Evolutionary conservation across 1,140 invertebrate genomes (phyloP).

Genomic region (Drosophila pruinosa): DNA sequence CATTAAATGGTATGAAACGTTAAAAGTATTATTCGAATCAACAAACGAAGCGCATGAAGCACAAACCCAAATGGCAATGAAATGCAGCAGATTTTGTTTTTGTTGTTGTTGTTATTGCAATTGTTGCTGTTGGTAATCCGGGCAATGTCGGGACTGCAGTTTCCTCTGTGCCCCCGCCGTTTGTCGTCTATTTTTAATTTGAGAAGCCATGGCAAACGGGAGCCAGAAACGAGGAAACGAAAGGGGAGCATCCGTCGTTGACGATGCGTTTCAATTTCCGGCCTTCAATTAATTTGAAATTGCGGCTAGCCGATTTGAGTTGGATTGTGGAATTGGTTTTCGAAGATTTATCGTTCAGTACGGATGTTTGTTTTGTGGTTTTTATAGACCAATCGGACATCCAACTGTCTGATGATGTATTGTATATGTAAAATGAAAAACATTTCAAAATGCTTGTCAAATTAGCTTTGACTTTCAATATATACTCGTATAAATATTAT

Average conservation of each 20-base stretch:
- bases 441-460: not conserved
- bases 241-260: constrained; percentile 3
- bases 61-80: constrained; percentile 38
- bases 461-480: not conserved
- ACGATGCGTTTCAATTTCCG: constrained; percentile 50
- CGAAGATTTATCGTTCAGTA: constrained; percentile 31
- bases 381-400: constrained; percentile 2
- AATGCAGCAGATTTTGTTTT: constrained; percentile 24
- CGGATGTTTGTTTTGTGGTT: constrained; percentile 18
- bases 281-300: constrained; percentile 52
- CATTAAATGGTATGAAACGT: constrained; percentile 44
- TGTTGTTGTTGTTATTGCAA: not conserved
- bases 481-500: not conserved
- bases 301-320: constrained; percentile 46
- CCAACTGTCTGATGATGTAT: not conserved
- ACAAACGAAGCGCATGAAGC: constrained; percentile 25
- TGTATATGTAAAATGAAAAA: not conserved
- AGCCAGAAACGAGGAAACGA: not conserved
- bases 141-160: constrained; percentile 7
- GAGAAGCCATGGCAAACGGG: not conserved
- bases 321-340: constrained; percentile 32
- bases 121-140: not conserved
- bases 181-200: constrained; percentile 21
- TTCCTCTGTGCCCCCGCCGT: not conserved
- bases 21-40: constrained; percentile 45